Evolutionary conservation across 2,888 invertebrate species (phyloP).

Genomic region (Eupithecia abbreviata): DNA sequence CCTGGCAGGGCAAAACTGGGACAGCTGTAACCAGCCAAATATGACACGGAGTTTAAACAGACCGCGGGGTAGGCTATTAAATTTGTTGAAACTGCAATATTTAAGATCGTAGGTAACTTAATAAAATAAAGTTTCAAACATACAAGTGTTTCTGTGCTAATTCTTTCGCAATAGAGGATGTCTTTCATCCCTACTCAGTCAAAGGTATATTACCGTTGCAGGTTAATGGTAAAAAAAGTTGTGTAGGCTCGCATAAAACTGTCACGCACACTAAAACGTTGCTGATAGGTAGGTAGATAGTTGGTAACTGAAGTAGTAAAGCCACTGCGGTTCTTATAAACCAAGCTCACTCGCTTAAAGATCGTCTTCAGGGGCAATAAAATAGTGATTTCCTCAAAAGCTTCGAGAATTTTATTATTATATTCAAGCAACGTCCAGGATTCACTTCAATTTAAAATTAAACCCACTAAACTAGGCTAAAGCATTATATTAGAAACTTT

Average conservation of each 20-base stretch:
- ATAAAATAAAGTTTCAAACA: not conserved
- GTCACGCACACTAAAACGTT: not conserved
- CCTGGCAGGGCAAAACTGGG: not conserved
- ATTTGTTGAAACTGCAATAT: not conserved
- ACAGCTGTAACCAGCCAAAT: slow-evolving; percentile 1
- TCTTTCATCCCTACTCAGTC: not conserved
- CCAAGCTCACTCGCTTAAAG: not conserved
- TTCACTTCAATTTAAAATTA: slow-evolving; percentile 12
- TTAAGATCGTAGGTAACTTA: not conserved
- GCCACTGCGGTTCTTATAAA: not conserved
- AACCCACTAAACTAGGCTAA: slow-evolving; percentile 7
- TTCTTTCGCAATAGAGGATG: not conserved
- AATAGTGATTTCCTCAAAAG: not conserved
- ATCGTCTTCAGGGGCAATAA: not conserved
- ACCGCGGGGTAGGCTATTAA: not conserved
- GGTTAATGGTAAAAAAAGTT: not conserved
- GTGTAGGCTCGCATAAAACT: not conserved
- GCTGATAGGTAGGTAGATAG: not conserved
- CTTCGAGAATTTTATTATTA: slow-evolving; percentile 1
- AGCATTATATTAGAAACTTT: slow-evolving; percentile 13
- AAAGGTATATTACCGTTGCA: not conserved
- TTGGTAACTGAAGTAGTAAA: not conserved
- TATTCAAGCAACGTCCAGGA: not conserved
- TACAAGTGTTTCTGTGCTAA: not conserved
- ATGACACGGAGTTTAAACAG: not conserved